Conservation (phyloP, 2,113 vertebrate species). For the Potamarius usumacintae region DNA sequence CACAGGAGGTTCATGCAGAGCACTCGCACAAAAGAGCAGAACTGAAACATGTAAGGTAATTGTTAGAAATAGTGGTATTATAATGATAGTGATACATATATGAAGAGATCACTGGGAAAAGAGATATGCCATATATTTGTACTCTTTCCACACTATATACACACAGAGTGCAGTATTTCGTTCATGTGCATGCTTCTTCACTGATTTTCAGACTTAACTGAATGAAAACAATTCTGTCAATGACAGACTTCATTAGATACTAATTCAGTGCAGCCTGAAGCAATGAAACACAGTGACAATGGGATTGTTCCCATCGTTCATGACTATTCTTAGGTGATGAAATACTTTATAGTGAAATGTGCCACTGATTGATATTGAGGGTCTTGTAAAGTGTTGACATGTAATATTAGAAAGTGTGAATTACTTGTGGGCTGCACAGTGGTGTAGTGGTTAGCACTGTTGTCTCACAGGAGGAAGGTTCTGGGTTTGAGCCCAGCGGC, state of each 20-base stretch:
- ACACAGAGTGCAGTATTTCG: not conserved
- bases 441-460: no score
- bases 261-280: not conserved
- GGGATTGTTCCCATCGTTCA: not conserved
- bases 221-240: not conserved
- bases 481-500: no score
- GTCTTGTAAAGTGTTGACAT: not conserved
- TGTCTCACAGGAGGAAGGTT: no score
- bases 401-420: slow-evolving; percentile 71
- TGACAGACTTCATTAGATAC: not conserved
- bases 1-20: slow-evolving; percentile 14
- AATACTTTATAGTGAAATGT: not conserved
- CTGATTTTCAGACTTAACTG: not conserved
- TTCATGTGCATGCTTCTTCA: not conserved
- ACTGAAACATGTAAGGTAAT: not conserved
- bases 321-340: not conserved
- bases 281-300: not conserved
- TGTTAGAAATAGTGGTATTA: not conserved
- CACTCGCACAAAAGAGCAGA: slow-evolving; percentile 10
- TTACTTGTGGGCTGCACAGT: slow-evolving; percentile 52
- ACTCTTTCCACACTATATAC: not conserved
- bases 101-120: not conserved
- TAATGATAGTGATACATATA: not conserved
- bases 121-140: not conserved
- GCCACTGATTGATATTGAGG: not conserved